Percentiles rank a stretch among this genome's conserved stretches.
Evolutionary conservation across 2,888 invertebrate genomes (phyloP).

Genomic region (Kuschelorhynchus macadamiae): DNA sequence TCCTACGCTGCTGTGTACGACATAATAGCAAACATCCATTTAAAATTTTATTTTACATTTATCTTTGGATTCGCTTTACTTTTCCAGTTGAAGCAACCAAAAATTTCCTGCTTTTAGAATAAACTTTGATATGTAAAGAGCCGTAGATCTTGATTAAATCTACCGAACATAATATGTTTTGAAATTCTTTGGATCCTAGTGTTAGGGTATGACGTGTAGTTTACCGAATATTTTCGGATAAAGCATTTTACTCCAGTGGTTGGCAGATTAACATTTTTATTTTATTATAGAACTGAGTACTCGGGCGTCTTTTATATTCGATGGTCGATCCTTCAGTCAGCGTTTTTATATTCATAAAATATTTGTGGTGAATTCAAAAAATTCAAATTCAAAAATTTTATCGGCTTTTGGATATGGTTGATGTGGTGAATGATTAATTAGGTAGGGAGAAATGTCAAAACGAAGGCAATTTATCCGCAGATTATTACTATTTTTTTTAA

Average conservation of each 20-base stretch:
- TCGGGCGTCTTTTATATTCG: background rate
- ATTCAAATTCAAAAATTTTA: too few species aligned
- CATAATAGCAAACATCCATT: constrained; percentile 27
- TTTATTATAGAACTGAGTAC: too few species aligned
- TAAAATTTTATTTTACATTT: constrained; percentile 43
- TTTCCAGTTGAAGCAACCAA: constrained; percentile 46
- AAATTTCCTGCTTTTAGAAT: constrained; percentile 48
- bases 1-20: constrained; percentile 37
- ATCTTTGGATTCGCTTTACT: constrained; percentile 41
- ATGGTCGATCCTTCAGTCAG: background rate
- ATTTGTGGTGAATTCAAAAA: too few species aligned
- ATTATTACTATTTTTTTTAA: too few species aligned
- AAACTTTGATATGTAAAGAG: constrained; percentile 48
- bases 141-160: constrained; percentile 51
- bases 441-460: too few species aligned
- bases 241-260: constrained; percentile 23
- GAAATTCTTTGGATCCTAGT: constrained; percentile 48
- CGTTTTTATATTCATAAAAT: too few species aligned
- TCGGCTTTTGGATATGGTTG: too few species aligned
- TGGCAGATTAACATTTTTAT: background rate
- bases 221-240: constrained; percentile 36
- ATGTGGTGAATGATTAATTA: too few species aligned
- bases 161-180: constrained; percentile 50
- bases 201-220: constrained; percentile 35
- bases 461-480: too few species aligned